A percentile compares a stretch with the other conserved stretches of the same genome.
Evolutionary conservation across 35 echinoderm and acorn worm genomes (phyloP).

Genomic region (Chiridota heheva): DNA sequence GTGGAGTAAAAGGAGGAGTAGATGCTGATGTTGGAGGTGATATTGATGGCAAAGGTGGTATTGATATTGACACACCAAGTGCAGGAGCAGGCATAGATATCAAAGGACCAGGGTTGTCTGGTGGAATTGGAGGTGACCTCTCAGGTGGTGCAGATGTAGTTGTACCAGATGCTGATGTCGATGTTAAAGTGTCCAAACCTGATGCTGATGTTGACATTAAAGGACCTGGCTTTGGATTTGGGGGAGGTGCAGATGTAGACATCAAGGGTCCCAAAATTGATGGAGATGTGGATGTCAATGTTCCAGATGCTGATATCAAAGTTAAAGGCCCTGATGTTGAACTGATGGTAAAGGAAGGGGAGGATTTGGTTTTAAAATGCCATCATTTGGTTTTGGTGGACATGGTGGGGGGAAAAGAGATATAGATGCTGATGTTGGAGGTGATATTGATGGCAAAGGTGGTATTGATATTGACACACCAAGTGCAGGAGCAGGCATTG

Average conservation of each 20-base stretch:
- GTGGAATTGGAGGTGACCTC: not conserved
- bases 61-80: constrained; percentile 13
- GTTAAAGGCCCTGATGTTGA: not conserved
- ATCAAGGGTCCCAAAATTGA: constrained; percentile 23
- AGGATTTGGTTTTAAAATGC: not conserved
- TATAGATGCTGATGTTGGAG: too few relatives aligned
- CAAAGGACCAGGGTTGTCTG: too few relatives aligned
- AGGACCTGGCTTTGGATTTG: constrained; percentile 37
- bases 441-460: not conserved
- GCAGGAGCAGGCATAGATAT: constrained; percentile 48
- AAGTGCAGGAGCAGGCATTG: too few relatives aligned
- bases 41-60: too few relatives aligned
- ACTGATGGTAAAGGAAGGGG: not conserved
- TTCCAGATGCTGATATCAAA: constrained; percentile 43
- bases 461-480: too few relatives aligned
- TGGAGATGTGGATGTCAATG: constrained; percentile 31
- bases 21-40: constrained; percentile 12
- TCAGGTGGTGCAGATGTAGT: constrained; percentile 19
- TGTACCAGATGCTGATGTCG: constrained; percentile 4
- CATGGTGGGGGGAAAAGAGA: too few relatives aligned
- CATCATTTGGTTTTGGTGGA: not conserved
- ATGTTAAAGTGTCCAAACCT: constrained; percentile 12
- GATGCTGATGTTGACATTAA: constrained; percentile 27
- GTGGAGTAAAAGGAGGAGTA: constrained; percentile 14
- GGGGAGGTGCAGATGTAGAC: constrained; percentile 43